Base-by-base conservation (phyloP, 2,888 invertebrate species). In the Amphiduros pacificus region DNA sequence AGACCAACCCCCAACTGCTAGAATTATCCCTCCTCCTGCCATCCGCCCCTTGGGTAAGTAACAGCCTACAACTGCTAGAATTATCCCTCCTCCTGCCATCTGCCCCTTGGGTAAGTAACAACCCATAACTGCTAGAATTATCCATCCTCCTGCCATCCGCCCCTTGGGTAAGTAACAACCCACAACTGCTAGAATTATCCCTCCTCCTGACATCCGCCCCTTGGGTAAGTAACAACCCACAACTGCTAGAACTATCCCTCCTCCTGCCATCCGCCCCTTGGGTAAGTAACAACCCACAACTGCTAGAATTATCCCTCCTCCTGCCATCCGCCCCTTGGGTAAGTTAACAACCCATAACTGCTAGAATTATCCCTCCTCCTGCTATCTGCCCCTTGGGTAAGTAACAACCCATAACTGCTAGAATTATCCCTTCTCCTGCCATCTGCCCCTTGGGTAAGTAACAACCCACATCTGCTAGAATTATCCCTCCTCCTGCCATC, bases 51-150 rank as follows among this genome's bases (percentile, higher is more conserved):
- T 78, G 79, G 79, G 79, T 78, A 71, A 68, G 68, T 60, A n/a
- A n/a, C 53, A 70, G 72, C 59, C 65, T 66, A 29, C 75, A 77
- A 50, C 69, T 79, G 17, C 63, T 77, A 6, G 70, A 72, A 49
- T 63, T 79, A 14, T 75, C 76, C 0, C 64, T 79, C 40, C 69
- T 79, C 14, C 72, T 71, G 66, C 79, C 79, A 11, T 65, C 72
- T 61, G 76, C 79, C 58, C 78, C 79, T 14, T 78, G 79, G 79
- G n/a, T n/a, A n/a, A n/a, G n/a, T n/a, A n/a, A n/a, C 53, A 70
- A 72, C 59, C 65, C 66, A 29, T 75, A 77, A 50, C 69, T 79
- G 17, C 63, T 77, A 6, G 70, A 72, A 49, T 63, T 79, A 14
- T 75, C 76, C 0, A 64, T 79, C 40, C 69, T 79, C 14, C 72